These are phyloP conservation scores for Parus major DNA, from an alignment of 2,113 vertebrate species.

Conservation along the genomic window DNA sequence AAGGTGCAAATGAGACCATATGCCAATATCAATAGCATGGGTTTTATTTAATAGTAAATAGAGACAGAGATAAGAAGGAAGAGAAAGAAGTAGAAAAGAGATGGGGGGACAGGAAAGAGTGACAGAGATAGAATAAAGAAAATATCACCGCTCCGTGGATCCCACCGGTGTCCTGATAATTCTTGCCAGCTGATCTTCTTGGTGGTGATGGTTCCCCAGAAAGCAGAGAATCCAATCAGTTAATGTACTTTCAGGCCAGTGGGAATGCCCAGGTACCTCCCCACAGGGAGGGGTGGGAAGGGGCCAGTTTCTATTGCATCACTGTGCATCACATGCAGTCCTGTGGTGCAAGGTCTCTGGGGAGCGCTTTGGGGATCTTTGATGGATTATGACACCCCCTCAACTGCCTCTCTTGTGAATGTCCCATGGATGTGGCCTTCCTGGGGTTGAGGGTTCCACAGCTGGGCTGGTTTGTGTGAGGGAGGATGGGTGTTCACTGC, in stretches of 20 bases:
- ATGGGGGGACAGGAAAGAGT: neutral
- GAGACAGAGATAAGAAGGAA: neutral
- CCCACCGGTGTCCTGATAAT: accelerated
- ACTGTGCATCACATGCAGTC: accelerated
- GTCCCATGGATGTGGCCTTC: neutral
- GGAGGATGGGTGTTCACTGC: neutral
- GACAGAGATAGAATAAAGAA: neutral
- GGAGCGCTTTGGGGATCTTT: accelerated
- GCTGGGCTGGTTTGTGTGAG: neutral
- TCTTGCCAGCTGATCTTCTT: neutral
- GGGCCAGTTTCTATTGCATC: neutral
- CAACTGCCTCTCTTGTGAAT: neutral
- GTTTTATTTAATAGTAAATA: neutral
- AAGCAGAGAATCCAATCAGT: neutral
- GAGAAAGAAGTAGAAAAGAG: neutral
- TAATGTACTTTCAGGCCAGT: neutral
- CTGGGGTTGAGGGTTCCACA: neutral
- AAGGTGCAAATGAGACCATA: neutral
- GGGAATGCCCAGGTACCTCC: neutral
- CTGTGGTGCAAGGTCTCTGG: neutral
- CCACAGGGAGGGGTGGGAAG: accelerated
- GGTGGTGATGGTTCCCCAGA: neutral
- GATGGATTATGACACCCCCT: neutral
- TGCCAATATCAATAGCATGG: neutral
- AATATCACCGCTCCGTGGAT: neutral